These are phyloP conservation scores for Vanessa cardui DNA, from an alignment of 2,888 invertebrate genomes.

Conservation along the genomic window DNA sequence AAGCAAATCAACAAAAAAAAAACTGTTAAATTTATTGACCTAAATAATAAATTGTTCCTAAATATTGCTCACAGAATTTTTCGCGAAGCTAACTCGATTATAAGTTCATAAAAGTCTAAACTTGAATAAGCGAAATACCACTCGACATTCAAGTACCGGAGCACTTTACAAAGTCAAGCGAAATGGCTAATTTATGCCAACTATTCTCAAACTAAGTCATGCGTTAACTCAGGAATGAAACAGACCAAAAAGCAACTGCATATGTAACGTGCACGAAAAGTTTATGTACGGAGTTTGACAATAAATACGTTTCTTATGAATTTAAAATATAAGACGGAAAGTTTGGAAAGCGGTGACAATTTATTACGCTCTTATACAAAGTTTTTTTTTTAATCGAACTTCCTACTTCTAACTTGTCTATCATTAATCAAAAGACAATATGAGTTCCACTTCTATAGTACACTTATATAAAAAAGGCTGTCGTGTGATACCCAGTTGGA, in stretches of 20 bases:
- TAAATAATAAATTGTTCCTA: conserved; percentile 9
- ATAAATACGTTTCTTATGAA: neutral
- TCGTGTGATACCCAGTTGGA: too few species aligned
- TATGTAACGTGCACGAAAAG: neutral
- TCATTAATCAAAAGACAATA: too few species aligned
- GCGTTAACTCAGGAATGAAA: conserved; percentile 20
- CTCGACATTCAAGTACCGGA: conserved; percentile 17
- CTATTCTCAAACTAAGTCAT: conserved; percentile 24
- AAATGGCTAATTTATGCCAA: conserved; percentile 30
- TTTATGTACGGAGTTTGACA: conserved; percentile 3
- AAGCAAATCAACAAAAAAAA: neutral
- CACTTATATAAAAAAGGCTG: too few species aligned
- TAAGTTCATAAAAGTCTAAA: conserved; percentile 28
- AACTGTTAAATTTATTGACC: conserved; percentile 5
- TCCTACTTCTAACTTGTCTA: too few species aligned
- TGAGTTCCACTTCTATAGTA: too few species aligned
- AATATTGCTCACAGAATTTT: conserved; percentile 10
- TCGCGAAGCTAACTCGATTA: conserved; percentile 21
- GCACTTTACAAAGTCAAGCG: conserved; percentile 29
- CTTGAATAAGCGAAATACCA: conserved; percentile 20
- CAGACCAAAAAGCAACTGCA: conserved; percentile 2
- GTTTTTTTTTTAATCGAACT: too few species aligned
- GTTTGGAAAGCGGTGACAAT: too few species aligned
- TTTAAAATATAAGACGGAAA: neutral
- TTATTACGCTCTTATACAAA: too few species aligned